Evolutionary conservation across 2,888 invertebrate genomes (phyloP), one percentile per base, ranked within the genome.

Genomic region (Xestia sexstrigata): DNA sequence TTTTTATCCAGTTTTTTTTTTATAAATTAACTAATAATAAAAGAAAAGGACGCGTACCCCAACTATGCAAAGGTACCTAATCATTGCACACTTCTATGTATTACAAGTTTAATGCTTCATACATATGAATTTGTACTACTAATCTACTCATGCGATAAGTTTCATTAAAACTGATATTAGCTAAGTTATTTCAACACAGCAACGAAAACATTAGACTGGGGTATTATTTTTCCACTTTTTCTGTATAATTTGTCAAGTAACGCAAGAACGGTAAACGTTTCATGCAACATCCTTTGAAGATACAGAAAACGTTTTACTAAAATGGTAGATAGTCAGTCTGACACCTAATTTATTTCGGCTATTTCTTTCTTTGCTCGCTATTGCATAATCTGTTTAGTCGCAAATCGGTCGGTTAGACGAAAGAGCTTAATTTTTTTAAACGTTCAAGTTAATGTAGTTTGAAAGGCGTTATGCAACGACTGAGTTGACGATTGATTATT

Each of bases 381-480:
- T 87, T 87, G 75, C 82, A 75, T 85, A 86, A 85, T 65, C 69
- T 68, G 49, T 78, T 76, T 78, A 70, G 73, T 60, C 42, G 30
- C 63, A 49, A 78, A 78, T 65, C 74, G 30, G 69, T 47, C 42
- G 49, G 47, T 70, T 70, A 74, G 58, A 63, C 58, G 60, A 76
- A 78, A 73, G 30, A 70, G 52, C 49, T 66, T 65, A 76, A 81
- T 35, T 76, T 85, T n/a, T 74, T 79, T 55, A 79, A 39, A 67
- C 60, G 23, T 66, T 79, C 23, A 66, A 69, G 72, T 82, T 73
- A 77, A 81, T 73, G 58, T 39, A 68, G 17, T 80, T 85, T 75
- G 83, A 87, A 83, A 88, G 82, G 79, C n/a, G 30, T 88, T 88
- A 81, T 45, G 83, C 52, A 86, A 87, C 74, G 45, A n/a, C 65